These are phyloP conservation scores for Gambelia wislizenii DNA, from an alignment of 2,797 vertebrate species.

Conservation along the genomic window DNA sequence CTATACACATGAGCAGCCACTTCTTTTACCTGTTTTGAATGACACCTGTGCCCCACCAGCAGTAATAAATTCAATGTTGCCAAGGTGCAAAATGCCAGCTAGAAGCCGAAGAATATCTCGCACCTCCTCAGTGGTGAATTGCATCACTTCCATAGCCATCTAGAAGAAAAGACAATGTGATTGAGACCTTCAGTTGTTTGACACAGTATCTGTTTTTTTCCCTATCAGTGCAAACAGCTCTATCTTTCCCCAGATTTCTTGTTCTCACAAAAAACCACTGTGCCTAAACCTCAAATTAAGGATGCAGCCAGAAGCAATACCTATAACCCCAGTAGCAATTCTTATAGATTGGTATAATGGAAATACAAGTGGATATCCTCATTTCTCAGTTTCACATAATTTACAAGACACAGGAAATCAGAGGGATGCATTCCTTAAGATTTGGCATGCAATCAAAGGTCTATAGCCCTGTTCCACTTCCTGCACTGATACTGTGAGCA, in stretches of 20 bases:
- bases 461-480: not conserved
- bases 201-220: no score
- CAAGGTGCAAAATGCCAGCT: slow-evolving; percentile 91
- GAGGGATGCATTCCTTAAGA: not conserved
- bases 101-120: slow-evolving; percentile 90
- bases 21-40: slow-evolving; percentile 89
- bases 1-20: not conserved
- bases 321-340: not conserved
- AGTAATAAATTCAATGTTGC: slow-evolving; percentile 95
- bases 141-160: slow-evolving; percentile 94
- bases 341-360: not conserved
- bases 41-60: slow-evolving; percentile 95
- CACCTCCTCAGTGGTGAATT: slow-evolving; percentile 91
- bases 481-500: not conserved
- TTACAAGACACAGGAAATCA: not conserved
- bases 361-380: not conserved
- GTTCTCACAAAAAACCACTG: not conserved
- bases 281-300: no score
- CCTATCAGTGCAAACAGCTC: not conserved
- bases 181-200: not conserved
- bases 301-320: not conserved
- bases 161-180: slow-evolving; percentile 63
- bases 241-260: not conserved
- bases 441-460: not conserved
- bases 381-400: not conserved